Evolutionary conservation across 2,113 vertebrate genomes (phyloP).

Genomic region (Syrrhaptes paradoxus): DNA sequence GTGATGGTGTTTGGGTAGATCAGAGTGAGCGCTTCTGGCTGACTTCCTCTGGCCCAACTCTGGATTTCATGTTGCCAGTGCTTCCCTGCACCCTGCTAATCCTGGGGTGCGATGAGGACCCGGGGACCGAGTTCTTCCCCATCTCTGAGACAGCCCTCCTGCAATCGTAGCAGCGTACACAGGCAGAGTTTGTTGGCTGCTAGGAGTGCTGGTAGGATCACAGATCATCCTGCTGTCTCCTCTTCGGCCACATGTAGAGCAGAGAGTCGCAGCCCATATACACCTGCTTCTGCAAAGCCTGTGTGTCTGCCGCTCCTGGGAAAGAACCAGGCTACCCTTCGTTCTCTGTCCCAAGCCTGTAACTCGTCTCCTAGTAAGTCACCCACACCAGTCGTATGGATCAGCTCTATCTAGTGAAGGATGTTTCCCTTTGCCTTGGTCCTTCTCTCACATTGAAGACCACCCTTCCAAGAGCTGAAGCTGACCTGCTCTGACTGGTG

Average conservation of each 20-base stretch:
- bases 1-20: background rate
- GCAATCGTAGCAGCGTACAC: accelerated
- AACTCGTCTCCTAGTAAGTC: background rate
- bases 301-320: background rate
- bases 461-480: background rate
- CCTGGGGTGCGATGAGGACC: background rate
- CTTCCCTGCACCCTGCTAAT: background rate
- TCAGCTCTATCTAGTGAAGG: background rate
- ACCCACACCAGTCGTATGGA: background rate
- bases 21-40: background rate
- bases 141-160: background rate
- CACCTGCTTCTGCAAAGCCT: background rate
- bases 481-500: background rate
- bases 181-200: background rate
- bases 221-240: background rate
- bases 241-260: background rate
- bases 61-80: background rate
- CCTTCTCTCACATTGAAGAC: background rate
- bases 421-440: background rate
- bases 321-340: background rate
- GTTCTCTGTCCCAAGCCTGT: background rate
- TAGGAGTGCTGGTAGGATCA: background rate
- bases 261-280: accelerated
- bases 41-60: background rate
- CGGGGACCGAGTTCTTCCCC: background rate